Evolutionary conservation across 2,797 vertebrate genomes (phyloP).

Genomic region (Pelodytes ibericus): DNA sequence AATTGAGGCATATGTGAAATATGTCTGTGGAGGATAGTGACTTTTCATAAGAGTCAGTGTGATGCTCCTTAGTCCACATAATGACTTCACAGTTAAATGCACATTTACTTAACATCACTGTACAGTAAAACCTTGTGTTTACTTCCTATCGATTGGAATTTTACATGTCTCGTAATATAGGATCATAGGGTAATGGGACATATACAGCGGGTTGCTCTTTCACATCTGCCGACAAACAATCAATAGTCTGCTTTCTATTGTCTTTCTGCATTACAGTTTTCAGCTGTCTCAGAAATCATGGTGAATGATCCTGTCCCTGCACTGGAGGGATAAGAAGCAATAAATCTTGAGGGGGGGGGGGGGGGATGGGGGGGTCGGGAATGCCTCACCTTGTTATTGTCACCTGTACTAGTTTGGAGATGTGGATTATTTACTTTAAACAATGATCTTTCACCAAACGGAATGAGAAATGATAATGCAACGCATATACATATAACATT

Average conservation of each 20-base stretch:
- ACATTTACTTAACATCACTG: no score
- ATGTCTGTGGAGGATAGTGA: no score
- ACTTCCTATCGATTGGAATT: neutral
- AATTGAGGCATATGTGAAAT: no score
- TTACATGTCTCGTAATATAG: neutral
- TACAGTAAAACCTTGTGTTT: neutral
- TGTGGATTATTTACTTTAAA: slow-evolving; percentile 17
- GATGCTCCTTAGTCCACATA: no score
- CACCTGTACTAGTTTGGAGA: neutral
- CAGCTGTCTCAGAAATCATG: slow-evolving; percentile 4
- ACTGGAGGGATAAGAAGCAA: slow-evolving; percentile 8
- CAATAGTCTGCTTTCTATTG: slow-evolving; percentile 11
- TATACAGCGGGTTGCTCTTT: neutral
- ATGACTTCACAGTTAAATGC: no score
- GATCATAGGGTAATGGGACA: neutral
- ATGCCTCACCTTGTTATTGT: neutral
- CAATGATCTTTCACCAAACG: no score
- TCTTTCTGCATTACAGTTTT: neutral
- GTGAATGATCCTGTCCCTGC: slow-evolving; percentile 16
- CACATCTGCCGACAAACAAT: neutral
- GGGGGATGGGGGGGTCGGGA: neutral
- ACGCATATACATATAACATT: no score
- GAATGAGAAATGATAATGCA: no score
- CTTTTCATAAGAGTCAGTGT: no score
- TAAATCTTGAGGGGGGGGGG: slow-evolving; percentile 9